These are phyloP conservation scores for Megastigmus dorsalis DNA, from an alignment of 2,888 invertebrate species.

Conservation along the genomic window DNA sequence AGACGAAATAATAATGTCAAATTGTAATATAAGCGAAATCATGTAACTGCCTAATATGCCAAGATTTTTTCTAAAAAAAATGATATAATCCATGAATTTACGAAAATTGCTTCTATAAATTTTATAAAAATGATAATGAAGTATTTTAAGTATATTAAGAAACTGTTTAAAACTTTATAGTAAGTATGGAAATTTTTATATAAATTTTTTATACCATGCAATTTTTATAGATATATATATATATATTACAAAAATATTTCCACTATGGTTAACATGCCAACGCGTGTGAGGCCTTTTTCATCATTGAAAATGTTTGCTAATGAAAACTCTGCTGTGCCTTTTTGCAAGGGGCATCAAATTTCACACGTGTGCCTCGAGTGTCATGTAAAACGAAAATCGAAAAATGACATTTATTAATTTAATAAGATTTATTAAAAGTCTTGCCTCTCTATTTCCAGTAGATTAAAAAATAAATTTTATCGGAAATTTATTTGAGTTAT, in stretches of 20 bases:
- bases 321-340: constrained; percentile 48
- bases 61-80: too few relatives aligned
- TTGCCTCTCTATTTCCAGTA: constrained; percentile 47
- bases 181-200: background rate
- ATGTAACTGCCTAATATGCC: too few relatives aligned
- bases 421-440: constrained; percentile 35
- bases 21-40: too few relatives aligned
- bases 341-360: constrained; percentile 40
- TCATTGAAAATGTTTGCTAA: constrained; percentile 16
- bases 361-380: constrained; percentile 49
- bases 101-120: too few relatives aligned
- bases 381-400: constrained; percentile 16
- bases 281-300: constrained; percentile 37
- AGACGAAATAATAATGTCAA: too few relatives aligned
- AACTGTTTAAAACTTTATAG: too few relatives aligned
- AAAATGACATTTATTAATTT: constrained; percentile 31
- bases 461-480: constrained; percentile 35
- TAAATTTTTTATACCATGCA: too few relatives aligned
- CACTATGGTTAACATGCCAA: constrained; percentile 9
- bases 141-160: too few relatives aligned
- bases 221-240: too few relatives aligned
- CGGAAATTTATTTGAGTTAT: constrained; percentile 54
- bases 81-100: too few relatives aligned
- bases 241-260: constrained; percentile 40
- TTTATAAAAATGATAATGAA: too few relatives aligned